A percentile compares a stretch with the other conserved stretches of the same genome.
phyloP scores from a whole-genome alignment of 1,140 invertebrate genomes.

The Sitobion miscanthi region DNA sequence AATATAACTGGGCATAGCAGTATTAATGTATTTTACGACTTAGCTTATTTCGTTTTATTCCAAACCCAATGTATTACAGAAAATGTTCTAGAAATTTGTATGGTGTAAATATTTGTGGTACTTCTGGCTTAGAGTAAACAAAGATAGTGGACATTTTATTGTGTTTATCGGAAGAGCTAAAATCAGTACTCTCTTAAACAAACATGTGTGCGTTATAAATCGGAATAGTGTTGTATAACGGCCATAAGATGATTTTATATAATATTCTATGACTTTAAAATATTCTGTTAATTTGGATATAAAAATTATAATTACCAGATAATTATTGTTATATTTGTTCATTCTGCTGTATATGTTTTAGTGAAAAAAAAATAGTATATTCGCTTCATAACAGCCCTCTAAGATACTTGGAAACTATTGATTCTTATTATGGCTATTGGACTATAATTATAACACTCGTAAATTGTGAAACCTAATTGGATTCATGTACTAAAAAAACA shows the following conservation, averaged over 20 bases:
- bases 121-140: background rate
- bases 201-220: background rate
- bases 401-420: background rate
- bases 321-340: background rate
- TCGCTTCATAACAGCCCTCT: background rate
- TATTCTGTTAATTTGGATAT: background rate
- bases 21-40: background rate
- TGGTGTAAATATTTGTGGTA: background rate
- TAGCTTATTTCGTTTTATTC: background rate
- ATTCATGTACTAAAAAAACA: background rate
- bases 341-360: background rate
- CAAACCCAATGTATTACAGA: background rate
- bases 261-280: background rate
- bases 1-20: background rate
- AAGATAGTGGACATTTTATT: constrained; percentile 4
- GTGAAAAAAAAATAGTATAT: background rate
- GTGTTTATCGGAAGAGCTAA: background rate
- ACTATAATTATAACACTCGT: background rate
- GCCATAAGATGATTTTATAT: background rate
- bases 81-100: background rate
- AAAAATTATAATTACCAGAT: background rate
- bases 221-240: background rate
- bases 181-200: background rate
- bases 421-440: background rate
- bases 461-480: background rate